Evolutionary conservation across 2,113 vertebrate genomes (phyloP).

Genomic region (Aphelocoma coerulescens): DNA sequence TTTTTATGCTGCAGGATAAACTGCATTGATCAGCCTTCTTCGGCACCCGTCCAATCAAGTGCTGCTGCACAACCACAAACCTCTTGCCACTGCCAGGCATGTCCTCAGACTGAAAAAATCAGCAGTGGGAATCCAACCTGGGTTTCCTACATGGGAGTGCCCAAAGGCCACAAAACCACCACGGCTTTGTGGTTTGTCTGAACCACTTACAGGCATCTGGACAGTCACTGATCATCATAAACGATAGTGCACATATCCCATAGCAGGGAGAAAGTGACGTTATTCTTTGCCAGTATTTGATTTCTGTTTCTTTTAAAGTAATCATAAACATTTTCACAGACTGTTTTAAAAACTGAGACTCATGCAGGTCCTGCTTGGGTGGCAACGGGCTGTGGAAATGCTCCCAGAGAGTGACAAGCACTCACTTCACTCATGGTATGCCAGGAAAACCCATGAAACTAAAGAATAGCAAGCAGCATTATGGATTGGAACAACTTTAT

Average conservation of each 20-base stretch:
- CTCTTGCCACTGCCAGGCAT: background rate
- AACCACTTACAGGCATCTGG: background rate
- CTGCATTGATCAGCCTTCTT: background rate
- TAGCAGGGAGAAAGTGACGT: background rate
- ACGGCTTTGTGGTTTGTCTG: background rate
- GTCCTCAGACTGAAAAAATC: background rate
- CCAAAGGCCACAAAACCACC: conserved; percentile 5
- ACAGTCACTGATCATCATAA: background rate
- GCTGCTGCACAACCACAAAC: background rate
- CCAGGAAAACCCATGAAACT: background rate
- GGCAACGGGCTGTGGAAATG: background rate
- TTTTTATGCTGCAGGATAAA: background rate
- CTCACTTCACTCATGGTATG: background rate
- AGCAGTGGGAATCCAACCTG: background rate
- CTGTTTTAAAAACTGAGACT: background rate
- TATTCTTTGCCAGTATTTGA: background rate
- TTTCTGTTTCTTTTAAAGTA: background rate
- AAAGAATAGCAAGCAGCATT: background rate
- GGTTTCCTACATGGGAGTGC: background rate
- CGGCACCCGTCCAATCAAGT: background rate
- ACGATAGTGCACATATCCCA: fast-evolving
- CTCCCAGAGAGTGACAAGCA: background rate
- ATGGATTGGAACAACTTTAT: background rate
- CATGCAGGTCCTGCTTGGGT: background rate
- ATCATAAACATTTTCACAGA: background rate